These are phyloP conservation scores for Dynastes hyllus DNA, from an alignment of 2,888 invertebrate genomes.

Conservation along the genomic window DNA sequence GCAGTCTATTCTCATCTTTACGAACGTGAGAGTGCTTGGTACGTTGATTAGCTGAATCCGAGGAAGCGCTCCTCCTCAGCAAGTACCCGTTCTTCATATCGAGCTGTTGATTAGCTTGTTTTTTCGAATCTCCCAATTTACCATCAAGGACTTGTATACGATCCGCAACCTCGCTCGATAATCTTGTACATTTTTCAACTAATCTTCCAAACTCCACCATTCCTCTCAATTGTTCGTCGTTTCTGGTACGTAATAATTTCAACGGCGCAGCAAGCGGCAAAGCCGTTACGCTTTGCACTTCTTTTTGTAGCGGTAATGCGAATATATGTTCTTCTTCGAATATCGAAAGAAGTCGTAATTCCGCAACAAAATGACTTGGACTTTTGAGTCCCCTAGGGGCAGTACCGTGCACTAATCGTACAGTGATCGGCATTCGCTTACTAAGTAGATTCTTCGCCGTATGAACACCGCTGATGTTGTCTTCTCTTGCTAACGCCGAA, in stretches of 20 bases:
- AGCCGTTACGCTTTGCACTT: slow-evolving; percentile 84
- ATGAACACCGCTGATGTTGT: slow-evolving; percentile 96
- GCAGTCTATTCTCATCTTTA: slow-evolving; percentile 77
- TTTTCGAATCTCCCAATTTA: slow-evolving; percentile 80
- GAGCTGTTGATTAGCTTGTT: slow-evolving; percentile 71
- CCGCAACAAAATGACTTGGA: slow-evolving; percentile 87
- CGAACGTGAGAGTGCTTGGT: slow-evolving; percentile 70
- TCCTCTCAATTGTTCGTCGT: slow-evolving; percentile 85
- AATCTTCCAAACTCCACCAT: slow-evolving; percentile 80
- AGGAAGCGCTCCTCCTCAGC: slow-evolving; percentile 84
- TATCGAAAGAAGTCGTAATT: slow-evolving; percentile 86
- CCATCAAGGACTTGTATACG: slow-evolving; percentile 87
- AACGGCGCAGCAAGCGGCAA: slow-evolving; percentile 90
- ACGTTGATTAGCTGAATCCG: slow-evolving; percentile 79
- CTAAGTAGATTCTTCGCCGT: slow-evolving; percentile 90
- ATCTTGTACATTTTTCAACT: slow-evolving; percentile 83
- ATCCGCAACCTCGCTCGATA: slow-evolving; percentile 85
- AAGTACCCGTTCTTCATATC: slow-evolving; percentile 80
- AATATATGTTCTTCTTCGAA: slow-evolving; percentile 92
- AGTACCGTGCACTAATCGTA: slow-evolving; percentile 92
- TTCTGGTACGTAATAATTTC: slow-evolving; percentile 87
- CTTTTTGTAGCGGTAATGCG: slow-evolving; percentile 87
- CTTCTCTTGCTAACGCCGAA: slow-evolving; percentile 93
- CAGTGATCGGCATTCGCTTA: slow-evolving; percentile 93
- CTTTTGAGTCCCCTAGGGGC: slow-evolving; percentile 89